Base-by-base conservation (phyloP, 2,888 invertebrate genomes). In the Dicyrtomina minuta region DNA sequence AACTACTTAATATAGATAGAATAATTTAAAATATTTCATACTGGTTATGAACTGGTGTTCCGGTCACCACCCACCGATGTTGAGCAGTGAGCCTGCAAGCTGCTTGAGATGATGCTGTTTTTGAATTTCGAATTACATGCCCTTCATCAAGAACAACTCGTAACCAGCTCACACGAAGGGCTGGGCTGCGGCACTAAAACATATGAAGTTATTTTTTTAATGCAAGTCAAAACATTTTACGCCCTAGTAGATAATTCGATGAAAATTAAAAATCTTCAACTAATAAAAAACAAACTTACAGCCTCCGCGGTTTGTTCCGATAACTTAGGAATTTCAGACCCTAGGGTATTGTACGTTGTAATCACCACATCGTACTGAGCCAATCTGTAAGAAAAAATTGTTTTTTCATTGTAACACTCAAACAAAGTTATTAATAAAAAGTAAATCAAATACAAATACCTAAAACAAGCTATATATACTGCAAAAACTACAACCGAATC, bases 11-110 rank as follows among this genome's bases (percentile, higher is more conserved):
- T n/a, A n/a, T n/a, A n/a, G n/a, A n/a, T n/a, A n/a, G n/a, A n/a
- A n/a, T n/a, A n/a, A 46, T 12, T 46, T 46, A 20, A 17, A n/a
- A n/a, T n/a, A n/a, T n/a, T n/a, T n/a, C n/a, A n/a, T 94, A 90
- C 81, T 93, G 91, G 82, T 98, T 98, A 80, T 97, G 97, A 51
- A 98, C 90, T 0, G 97, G 97, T 0, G 96, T 96, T 27, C 97
- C 97, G 0, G 96, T 95, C 22, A 97, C 85, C 0, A 89, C 90
- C 93, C 93, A 94, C 13, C 93, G 87, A 1, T 86, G 84, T 68
- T 83, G 84, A 6, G 87, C 88, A 0, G 81, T 78, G 56, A 94
- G 81, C 1, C 83, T 82, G 80, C 89, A 90, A 8, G 89, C 90
- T 0, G 91, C 90, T 72, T 84, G 80, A 0, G 92, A 88, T 0